Conservation (phyloP, 2,113 vertebrate species). For the Setophaga petechia region DNA sequence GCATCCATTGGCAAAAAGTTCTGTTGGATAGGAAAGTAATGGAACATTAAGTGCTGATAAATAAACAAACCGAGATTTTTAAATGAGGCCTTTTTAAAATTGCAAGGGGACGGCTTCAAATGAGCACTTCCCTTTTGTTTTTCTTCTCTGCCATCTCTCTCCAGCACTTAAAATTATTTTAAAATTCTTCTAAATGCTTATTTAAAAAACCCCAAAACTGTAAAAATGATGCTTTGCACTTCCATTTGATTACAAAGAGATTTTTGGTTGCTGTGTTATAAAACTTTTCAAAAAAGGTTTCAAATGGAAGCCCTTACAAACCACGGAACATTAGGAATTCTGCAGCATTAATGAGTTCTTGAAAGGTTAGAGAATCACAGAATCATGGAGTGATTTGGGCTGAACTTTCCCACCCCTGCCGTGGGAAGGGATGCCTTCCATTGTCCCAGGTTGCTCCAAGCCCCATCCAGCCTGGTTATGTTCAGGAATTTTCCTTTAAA, state of each 20-base stretch:
- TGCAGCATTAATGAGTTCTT: background rate
- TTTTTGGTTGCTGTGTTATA: background rate
- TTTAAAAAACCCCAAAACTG: background rate
- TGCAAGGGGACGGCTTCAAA: background rate
- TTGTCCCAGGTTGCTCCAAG: background rate
- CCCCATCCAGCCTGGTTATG: accelerated
- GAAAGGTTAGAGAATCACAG: background rate
- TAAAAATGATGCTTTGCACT: background rate
- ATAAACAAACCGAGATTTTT: background rate
- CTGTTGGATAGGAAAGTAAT: background rate
- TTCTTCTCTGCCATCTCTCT: background rate
- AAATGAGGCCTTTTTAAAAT: background rate
- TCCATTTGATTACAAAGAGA: background rate
- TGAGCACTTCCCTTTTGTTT: background rate
- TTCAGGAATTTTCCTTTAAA: background rate
- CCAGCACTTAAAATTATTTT: background rate
- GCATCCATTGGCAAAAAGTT: background rate
- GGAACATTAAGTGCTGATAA: background rate
- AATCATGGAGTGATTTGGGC: background rate
- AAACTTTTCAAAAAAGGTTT: background rate
- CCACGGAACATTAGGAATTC: background rate
- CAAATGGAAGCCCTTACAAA: background rate
- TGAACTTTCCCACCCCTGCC: background rate
- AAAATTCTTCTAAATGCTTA: background rate
- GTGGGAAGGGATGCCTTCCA: background rate